Evolutionary conservation across 2,113 vertebrate species (phyloP), one percentile per base, ranked within the genome.

Genomic region (Elgaria multicarinata): DNA sequence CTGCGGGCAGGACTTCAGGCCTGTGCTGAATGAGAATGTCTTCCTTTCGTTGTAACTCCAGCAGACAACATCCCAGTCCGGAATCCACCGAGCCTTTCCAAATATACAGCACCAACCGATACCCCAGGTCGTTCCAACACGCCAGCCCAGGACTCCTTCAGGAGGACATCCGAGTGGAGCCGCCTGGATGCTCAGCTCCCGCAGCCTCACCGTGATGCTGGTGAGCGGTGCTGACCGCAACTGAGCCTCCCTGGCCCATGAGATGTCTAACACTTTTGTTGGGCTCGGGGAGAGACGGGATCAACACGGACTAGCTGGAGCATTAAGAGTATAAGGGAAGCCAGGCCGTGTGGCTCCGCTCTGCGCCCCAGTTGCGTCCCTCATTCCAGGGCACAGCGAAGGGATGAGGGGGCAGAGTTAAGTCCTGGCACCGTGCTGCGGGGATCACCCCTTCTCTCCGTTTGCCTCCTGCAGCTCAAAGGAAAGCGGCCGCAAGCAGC

Each of bases 11-110:
- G 62, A 18, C 1, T 4, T 39, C 5, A 18, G 13, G 20, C 3
- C 14, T 33, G 50, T 7, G 33, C 20, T 14, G 39, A 13, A 53
- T 7, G 22, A 33, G 62, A 2, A 12, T 6, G 4, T 4, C 12
- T 62, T 62, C 8, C 50, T n/a, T 74, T 13, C 10, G 18, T 12
- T 22, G 2, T 16, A 69, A 44, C 26, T 22, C 16, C 14, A 14
- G 13, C 14, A 2, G 62, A 10, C n/a, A 10, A 76, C 12, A 1
- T 6, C 53, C 5, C 4, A 9, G 7, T 2, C n/a, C n/a, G 2
- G 3, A 7, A 53, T 20, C 18, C 22, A 53, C 18, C n/a, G 46
- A 31, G 22, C 26, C 24, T 26, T 33, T 28, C 8, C 2, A n/a
- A 71, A 31, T 28, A 18, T 2, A 2, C 26, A 22, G 10, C 64